Conservation (phyloP, 2,888 invertebrate genomes). For the Toxonevra muliebris region DNA sequence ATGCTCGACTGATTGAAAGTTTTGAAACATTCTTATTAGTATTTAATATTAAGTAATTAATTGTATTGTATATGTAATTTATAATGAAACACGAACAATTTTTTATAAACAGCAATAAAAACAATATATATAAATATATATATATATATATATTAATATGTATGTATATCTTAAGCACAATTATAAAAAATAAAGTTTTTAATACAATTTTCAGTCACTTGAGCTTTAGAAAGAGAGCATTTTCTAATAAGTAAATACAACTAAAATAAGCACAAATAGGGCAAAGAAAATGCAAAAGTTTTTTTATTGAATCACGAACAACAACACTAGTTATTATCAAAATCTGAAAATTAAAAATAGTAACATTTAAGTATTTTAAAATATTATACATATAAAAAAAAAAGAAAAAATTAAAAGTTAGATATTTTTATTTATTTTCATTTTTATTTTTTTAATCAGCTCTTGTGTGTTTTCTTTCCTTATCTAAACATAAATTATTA, state of each 20-base stretch:
- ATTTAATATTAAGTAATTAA: slow-evolving; percentile 42
- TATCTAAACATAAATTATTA: slow-evolving; percentile 2
- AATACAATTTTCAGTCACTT: slow-evolving; percentile 57
- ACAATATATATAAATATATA: slow-evolving; percentile 28
- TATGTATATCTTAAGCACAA: slow-evolving; percentile 22
- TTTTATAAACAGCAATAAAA: slow-evolving; percentile 11
- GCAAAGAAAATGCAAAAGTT: slow-evolving; percentile 9
- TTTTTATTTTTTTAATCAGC: slow-evolving; percentile 44
- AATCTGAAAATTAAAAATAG: slow-evolving; percentile 19
- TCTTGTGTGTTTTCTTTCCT: slow-evolving; percentile 52
- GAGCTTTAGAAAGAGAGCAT: slow-evolving; percentile 55
- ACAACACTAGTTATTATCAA: slow-evolving; percentile 21
- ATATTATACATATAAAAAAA: slow-evolving; percentile 3
- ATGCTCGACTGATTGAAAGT: slow-evolving; percentile 64
- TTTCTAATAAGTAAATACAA: neutral
- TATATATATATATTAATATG: slow-evolving; percentile 40
- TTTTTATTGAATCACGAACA: slow-evolving; percentile 1
- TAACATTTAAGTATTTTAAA: slow-evolving; percentile 50
- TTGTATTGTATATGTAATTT: slow-evolving; percentile 48
- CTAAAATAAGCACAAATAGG: slow-evolving; percentile 16
- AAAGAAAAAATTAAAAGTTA: slow-evolving; percentile 2
- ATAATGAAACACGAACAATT: too few species aligned
- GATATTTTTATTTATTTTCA: slow-evolving; percentile 5
- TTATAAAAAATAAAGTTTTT: slow-evolving; percentile 19
- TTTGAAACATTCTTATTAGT: slow-evolving; percentile 36